Evolutionary conservation across 2,797 vertebrate species (phyloP).

Genomic region (Labeo calbasu): DNA sequence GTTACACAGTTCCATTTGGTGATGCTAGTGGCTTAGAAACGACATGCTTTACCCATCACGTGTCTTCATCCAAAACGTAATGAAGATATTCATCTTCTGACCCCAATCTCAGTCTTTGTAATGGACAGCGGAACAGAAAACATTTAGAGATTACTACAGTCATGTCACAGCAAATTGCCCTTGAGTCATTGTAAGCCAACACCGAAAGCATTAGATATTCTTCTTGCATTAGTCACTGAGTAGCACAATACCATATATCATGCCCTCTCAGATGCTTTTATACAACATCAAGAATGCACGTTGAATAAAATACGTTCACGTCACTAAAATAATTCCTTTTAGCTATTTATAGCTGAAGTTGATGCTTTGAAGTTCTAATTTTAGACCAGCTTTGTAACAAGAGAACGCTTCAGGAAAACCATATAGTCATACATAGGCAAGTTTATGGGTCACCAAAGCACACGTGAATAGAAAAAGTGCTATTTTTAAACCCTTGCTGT

Average conservation of each 20-base stretch:
- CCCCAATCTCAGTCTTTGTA: neutral
- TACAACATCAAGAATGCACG: neutral
- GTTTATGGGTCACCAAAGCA: neutral
- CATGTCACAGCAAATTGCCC: constrained; percentile 5
- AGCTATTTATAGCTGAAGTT: constrained; percentile 2
- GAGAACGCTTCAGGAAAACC: neutral
- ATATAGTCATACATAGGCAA: neutral
- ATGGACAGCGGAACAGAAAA: constrained; percentile 1
- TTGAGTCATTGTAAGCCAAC: constrained; percentile 3
- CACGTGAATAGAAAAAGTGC: neutral
- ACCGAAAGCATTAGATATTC: constrained; percentile 1
- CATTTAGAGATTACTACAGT: constrained; percentile 17
- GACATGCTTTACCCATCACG: neutral
- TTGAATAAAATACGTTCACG: neutral
- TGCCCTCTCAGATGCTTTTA: neutral
- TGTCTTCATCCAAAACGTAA: neutral
- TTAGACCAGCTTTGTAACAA: neutral
- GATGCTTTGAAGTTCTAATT: constrained; percentile 1
- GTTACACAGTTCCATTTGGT: neutral
- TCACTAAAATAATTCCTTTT: neutral
- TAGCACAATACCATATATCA: neutral
- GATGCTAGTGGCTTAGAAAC: neutral
- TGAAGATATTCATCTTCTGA: constrained; percentile 7
- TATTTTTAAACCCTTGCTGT: constrained; percentile 15
- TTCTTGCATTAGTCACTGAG: neutral